These are phyloP conservation scores for Moxostoma hubbsi DNA, from an alignment of 2,797 vertebrate species.

Conservation along the genomic window DNA sequence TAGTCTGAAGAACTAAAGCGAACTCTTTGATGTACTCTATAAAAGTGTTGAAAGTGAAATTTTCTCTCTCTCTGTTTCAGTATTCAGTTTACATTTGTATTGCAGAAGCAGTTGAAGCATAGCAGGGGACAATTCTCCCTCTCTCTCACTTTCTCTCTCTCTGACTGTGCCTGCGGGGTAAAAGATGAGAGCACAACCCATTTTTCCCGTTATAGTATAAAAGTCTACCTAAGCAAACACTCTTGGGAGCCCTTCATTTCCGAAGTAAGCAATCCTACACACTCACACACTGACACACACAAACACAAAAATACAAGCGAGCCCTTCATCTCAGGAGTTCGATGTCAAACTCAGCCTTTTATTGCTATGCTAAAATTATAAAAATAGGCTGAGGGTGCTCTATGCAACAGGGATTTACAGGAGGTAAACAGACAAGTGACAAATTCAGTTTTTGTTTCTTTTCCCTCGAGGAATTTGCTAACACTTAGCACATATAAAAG, in stretches of 20 bases:
- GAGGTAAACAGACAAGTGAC: constrained; percentile 1
- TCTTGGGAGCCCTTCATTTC: constrained; percentile 39
- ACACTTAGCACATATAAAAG: not conserved
- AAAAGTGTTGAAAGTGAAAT: constrained; percentile 47
- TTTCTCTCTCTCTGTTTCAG: constrained; percentile 31
- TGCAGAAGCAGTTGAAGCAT: constrained; percentile 40
- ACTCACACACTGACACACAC: constrained; percentile 39
- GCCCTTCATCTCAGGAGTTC: constrained; percentile 9
- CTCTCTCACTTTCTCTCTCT: constrained; percentile 22
- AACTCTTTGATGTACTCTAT: constrained; percentile 52
- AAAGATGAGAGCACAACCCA: constrained; percentile 49
- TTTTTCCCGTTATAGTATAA: constrained; percentile 51
- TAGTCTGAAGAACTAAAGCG: constrained; percentile 38
- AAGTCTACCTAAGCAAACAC: constrained; percentile 48
- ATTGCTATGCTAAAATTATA: constrained; percentile 34
- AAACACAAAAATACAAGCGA: constrained; percentile 28
- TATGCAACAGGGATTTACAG: not conserved
- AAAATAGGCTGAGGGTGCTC: constrained; percentile 5
- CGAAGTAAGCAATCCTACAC: constrained; percentile 32
- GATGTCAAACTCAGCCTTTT: constrained; percentile 33
- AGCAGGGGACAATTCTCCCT: constrained; percentile 31
- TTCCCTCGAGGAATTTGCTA: not conserved
- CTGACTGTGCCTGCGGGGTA: constrained; percentile 38
- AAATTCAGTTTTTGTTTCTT: constrained; percentile 6
- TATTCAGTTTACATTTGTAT: constrained; percentile 42